Evolutionary conservation across 2,888 invertebrate genomes (phyloP), one percentile per base, ranked within the genome.

Genomic region (Strigamia transsilvanica): DNA sequence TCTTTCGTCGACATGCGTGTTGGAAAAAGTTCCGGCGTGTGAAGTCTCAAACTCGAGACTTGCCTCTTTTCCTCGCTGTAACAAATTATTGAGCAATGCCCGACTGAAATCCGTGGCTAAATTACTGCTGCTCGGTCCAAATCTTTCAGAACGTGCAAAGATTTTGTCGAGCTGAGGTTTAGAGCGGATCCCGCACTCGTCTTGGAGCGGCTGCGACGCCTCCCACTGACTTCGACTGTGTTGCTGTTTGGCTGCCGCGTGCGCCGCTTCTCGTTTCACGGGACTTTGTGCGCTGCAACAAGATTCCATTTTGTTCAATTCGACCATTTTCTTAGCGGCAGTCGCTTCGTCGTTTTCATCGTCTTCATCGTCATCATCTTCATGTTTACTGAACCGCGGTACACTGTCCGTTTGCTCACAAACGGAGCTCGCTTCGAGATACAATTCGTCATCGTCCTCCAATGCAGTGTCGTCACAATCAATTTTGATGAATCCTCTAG

Each of bases 161-260:
- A 61, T 61, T 61, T 61, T 80, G 42, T 80, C 46, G 41, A 80
- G 34, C 15, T 80, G 80, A 2, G 80, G 41, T 41, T 80, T 80
- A 3, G 61, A 61, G 18, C 61, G 23, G 7, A 18, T 21, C 1
- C 23, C 21, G 12, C 61, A 61, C 23, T 61, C 61, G 9, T 61
- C 61, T 23, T 61, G 61, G 23, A 18, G 10, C 6, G 61, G 21
- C 18, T 38, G 38, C 6, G 38, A 4, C 10, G 6, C 0, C 38
- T 38, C 38, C 10, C 10, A 0, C 0, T 18, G 9, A 23, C 23
- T 18, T 61, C 61, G 61, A 61, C 7, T 23, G 10, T 61, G 61
- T 2, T 18, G 21, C 21, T 21, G 61, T 23, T 23, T 61, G 61
- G 21, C 5, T 18, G 18, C 12, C 7, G 18, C 12, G 13, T 9